Conservation (phyloP, 2,797 vertebrate species). For the Naso thynnoides region DNA sequence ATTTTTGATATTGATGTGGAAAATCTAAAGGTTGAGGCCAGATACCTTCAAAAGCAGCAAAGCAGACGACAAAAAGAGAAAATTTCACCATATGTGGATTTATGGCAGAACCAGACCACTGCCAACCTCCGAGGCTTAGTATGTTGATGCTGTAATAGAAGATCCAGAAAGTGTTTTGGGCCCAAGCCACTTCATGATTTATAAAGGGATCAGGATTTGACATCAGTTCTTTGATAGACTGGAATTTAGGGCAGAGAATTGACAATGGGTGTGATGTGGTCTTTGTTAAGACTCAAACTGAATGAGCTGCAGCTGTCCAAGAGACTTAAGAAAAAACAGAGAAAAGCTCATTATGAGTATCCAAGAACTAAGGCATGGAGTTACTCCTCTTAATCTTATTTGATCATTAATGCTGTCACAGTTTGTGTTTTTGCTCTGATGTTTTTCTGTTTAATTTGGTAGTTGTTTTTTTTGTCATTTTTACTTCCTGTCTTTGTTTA, state of each 20-base stretch:
- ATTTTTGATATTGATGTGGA: background rate
- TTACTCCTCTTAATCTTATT: background rate
- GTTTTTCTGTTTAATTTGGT: too few relatives aligned
- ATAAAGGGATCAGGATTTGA: constrained; percentile 6
- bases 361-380: background rate
- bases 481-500: too few relatives aligned
- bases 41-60: constrained; percentile 1
- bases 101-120: background rate
- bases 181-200: constrained; percentile 10
- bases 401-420: background rate
- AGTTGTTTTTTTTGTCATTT: too few relatives aligned
- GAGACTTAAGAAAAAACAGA: too few relatives aligned
- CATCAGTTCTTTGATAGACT: constrained; percentile 4
- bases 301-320: constrained; percentile 19
- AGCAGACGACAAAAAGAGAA: constrained; percentile 5
- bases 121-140: background rate
- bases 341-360: background rate
- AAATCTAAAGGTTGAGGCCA: background rate
- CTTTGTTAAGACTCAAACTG: constrained; percentile 3
- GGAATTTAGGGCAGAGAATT: constrained; percentile 9
- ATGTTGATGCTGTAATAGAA: background rate
- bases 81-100: constrained; percentile 25
- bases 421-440: background rate
- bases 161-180: constrained; percentile 9
- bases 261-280: background rate